Evolutionary conservation across 92 coral and sea anemone species (phyloP), one percentile per base, ranked within the genome.

Genomic region (Heteractis magnifica): DNA sequence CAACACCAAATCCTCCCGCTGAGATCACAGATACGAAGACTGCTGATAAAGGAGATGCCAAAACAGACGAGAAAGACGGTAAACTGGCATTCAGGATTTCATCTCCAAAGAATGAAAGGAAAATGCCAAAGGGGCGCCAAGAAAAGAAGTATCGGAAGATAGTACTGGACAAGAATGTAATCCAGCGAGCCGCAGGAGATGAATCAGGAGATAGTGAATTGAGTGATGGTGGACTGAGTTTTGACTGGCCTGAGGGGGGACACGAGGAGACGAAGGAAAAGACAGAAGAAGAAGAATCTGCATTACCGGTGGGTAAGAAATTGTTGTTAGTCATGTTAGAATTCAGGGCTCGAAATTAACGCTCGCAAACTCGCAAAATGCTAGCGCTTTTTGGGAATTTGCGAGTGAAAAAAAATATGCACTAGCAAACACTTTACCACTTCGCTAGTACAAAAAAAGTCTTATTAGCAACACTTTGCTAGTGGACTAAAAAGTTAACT

Each of bases 171-270:
- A 64, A 89, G 70, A 79, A 77, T 15, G 76, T 75, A 51, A 77
- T 87, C 4, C 87, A 81, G 14, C 49, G 89, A 20, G 88, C 90
- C 1, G 93, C 97, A 6, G 98, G 95, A 6, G 92, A 94, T 71
- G 93, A 94, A 48, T 94, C 95, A 11, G 79, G 71, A 10, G 97
- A 92, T 68, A 93, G 97, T 77, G 94, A 93, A 19, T 56, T 84
- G 79, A 87, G 88, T 75, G 93, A 89, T 73, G 21, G 87, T 26
- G 92, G 88, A 53, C 58, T 84, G 65, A 26, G 76, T 14, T 49
- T 85, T 51, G 88, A 85, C 13, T 62, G 55, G 19, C 78, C 82
- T 21, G 62, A 78, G 72, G 51, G 34, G 1, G 76, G 13, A 49
- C 77, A 65, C 44, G 80, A 82, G 56, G 16, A 72, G 72, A 62